Evolutionary conservation across 2,113 vertebrate genomes (phyloP).

Genomic region (mouse (Mus musculus)): GRCm39 chr7:69787001-69787500

Average conservation of each 20-base stretch:
- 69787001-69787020: background rate
- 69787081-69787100: background rate
- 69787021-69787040: background rate
- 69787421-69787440: background rate
- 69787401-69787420: background rate
- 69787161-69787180: background rate
- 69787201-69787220: background rate
- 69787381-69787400: background rate
- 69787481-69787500: accelerated
- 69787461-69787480: background rate
- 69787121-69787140: background rate
- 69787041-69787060: background rate
- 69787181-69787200: background rate
- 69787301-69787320: background rate
- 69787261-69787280: background rate
- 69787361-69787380: background rate
- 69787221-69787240: background rate
- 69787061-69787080: background rate
- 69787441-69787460: no score
- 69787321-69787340: background rate
- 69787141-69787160: background rate
- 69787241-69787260: background rate
- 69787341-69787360: background rate
- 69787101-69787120: background rate
- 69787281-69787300: conserved; percentile 10